Base-by-base conservation (phyloP, 2,888 invertebrate genomes). In the Chrysolina haemoptera region DNA sequence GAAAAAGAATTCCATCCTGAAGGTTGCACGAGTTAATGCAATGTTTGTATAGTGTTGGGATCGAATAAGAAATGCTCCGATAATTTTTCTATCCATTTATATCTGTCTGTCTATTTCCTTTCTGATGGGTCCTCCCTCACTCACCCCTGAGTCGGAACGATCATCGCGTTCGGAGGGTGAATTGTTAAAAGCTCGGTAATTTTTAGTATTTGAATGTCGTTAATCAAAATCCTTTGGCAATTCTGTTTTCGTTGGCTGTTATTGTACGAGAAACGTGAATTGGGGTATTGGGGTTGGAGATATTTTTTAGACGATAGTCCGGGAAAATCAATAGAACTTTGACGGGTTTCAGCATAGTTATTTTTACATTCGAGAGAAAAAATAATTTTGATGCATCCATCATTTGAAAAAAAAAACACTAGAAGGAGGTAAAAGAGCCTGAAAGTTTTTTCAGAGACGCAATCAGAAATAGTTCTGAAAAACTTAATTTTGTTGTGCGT, bases 31-130 rank as follows among this genome's bases (percentile, higher is more conserved):
- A 77, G 78, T 71, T 79, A 77, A 81, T 83, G 82, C 81, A 84
- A 84, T 83, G 84, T 79, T 80, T 79, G 78, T 77, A 79, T 76
- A 78, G 78, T 78, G 78, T 81, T 87, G 84, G 85, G 86, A 87
- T 87, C 87, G 88, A 87, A 88, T 87, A 87, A 88, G 88, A 87
- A 88, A 88, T 90, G 90, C 90, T 90, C 87, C 90, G 89, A 91
- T 91, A 91, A 91, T 91, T 91, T 91, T 91, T 91, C 91, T 90
- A 88, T 90, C 89, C 92, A 92, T 92, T 92, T 91, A 92, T 92
- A 92, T 88, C 91, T 91, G 92, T 92, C 92, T 88, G 90, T 90
- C 91, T 90, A 90, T 91, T 91, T 90, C 91, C 90, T 90, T 87
- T 88, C 85, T 86, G 88, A 88, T 87, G 86, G 85, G 84, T 85